Conservation (phyloP, 2,113 vertebrate species). For the Ranitomeya imitator region DNA sequence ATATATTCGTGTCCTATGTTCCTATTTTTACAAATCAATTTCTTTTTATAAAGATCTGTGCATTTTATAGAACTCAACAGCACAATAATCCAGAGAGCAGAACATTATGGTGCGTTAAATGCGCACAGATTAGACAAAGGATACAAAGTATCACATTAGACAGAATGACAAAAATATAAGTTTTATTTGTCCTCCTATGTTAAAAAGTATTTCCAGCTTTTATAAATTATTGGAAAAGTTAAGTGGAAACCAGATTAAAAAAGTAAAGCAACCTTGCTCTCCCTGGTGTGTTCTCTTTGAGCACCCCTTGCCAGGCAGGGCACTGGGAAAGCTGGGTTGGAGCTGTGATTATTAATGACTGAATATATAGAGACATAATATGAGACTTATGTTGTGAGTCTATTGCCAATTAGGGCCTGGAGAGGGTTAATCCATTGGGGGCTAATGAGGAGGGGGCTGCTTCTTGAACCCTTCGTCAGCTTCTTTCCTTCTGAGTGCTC, state of each 20-base stretch:
- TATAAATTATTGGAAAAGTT: not conserved
- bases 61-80: no score
- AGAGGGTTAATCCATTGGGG: slow-evolving; percentile 39
- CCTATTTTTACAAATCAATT: no score
- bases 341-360: not conserved
- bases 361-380: not conserved
- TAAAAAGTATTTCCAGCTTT: no score
- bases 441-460: slow-evolving; percentile 21
- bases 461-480: slow-evolving; percentile 59
- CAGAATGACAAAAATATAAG: no score
- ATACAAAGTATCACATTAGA: no score
- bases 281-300: not conserved
- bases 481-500: slow-evolving; percentile 55
- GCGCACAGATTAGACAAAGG: no score
- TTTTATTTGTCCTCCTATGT: no score
- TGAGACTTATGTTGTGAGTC: not conserved
- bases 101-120: no score
- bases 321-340: not conserved
- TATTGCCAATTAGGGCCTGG: not conserved
- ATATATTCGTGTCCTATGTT: not conserved
- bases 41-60: no score
- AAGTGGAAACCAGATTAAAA: not conserved
- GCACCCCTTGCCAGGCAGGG: not conserved
- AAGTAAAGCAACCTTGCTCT: not conserved
- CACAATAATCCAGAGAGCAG: no score